Evolutionary conservation across 2,797 vertebrate species (phyloP).

Genomic region (Phyllotis vaccarum): DNA sequence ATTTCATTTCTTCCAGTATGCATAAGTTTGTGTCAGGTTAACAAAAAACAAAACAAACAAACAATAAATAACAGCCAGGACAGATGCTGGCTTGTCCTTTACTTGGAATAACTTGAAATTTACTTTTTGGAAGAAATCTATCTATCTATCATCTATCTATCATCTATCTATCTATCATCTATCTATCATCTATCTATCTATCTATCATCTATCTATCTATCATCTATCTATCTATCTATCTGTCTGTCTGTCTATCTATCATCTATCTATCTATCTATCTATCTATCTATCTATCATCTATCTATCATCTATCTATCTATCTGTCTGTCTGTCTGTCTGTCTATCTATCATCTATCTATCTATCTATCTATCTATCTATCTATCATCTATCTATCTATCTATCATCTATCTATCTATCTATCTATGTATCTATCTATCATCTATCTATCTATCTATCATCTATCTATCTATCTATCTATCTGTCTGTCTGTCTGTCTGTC

Average conservation of each 20-base stretch:
- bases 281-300: no score
- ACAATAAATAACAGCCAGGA: not conserved
- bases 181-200: not conserved
- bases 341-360: no score
- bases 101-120: not conserved
- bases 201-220: not conserved
- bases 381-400: no score
- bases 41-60: not conserved
- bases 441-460: no score
- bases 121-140: not conserved
- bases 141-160: not conserved
- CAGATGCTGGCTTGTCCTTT: not conserved
- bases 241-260: no score
- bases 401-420: no score
- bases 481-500: no score
- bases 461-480: not conserved
- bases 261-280: no score
- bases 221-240: not conserved
- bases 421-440: no score
- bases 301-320: no score
- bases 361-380: no score
- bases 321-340: no score
- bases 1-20: not conserved
- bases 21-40: not conserved
- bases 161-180: not conserved